Evolutionary conservation across 2,888 invertebrate species (phyloP).

Genomic region (Timema podura): DNA sequence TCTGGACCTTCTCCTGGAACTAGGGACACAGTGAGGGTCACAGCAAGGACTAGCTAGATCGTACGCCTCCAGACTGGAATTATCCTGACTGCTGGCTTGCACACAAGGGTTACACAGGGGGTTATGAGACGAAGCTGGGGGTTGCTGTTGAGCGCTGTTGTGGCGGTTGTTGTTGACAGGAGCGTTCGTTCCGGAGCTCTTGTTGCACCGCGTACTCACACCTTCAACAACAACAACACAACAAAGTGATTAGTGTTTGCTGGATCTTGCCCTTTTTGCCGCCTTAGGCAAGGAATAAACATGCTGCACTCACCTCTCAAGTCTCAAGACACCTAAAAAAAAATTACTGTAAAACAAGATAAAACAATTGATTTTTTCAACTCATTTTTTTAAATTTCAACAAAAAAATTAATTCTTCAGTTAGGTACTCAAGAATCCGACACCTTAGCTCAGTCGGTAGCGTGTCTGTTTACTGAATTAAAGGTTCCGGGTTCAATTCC

Average conservation of each 20-base stretch:
- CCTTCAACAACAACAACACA: too few species aligned
- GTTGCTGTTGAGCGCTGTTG: constrained; percentile 17
- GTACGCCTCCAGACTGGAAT: constrained; percentile 78
- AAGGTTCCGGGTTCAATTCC: too few species aligned
- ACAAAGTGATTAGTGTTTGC: not conserved
- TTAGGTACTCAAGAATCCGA: too few species aligned
- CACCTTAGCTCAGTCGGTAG: too few species aligned
- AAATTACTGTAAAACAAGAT: too few species aligned
- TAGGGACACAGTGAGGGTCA: constrained; percentile 80
- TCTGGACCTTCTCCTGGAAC: constrained; percentile 49
- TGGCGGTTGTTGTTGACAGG: constrained; percentile 7
- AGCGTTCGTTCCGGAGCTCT: constrained; percentile 9
- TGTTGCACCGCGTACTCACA: not conserved
- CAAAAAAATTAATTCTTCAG: too few species aligned
- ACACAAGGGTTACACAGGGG: constrained; percentile 63
- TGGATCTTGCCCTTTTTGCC: not conserved
- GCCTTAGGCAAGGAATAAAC: not conserved
- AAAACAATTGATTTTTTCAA: too few species aligned
- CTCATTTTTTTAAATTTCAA: too few species aligned
- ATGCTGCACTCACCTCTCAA: not conserved
- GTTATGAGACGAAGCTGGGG: constrained; percentile 2
- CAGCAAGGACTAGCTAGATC: constrained; percentile 84
- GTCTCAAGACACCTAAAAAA: not conserved
- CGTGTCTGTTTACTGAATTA: too few species aligned
- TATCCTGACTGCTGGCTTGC: constrained; percentile 61